Evolutionary conservation across 1,140 invertebrate species (phyloP).

Genomic region (Lucilia cuprina): DNA sequence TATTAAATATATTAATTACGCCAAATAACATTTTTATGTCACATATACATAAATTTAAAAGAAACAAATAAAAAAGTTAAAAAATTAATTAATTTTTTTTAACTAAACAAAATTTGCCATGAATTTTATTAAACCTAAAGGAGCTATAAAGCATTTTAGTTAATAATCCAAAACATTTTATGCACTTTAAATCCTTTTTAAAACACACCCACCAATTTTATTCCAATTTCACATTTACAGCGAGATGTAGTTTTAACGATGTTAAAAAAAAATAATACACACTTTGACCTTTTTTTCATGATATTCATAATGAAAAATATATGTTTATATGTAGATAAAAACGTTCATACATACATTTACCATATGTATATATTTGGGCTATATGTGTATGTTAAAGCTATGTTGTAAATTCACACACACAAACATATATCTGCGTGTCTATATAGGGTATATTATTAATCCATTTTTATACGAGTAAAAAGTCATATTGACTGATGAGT

Average conservation of each 20-base stretch:
- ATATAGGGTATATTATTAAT: background rate
- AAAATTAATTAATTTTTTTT: too few relatives aligned
- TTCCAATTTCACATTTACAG: too few relatives aligned
- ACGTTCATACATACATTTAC: too few relatives aligned
- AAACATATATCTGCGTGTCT: background rate
- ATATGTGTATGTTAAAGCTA: too few relatives aligned
- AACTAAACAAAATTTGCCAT: background rate
- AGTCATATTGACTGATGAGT: background rate
- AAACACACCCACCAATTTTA: background rate
- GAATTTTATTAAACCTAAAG: background rate
- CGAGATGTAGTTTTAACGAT: background rate
- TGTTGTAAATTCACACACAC: background rate
- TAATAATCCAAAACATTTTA: background rate
- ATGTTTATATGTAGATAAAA: background rate
- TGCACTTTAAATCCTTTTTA: background rate
- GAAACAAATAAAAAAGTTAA: too few relatives aligned
- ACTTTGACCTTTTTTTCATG: background rate
- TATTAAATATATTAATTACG: too few relatives aligned
- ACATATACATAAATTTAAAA: too few relatives aligned
- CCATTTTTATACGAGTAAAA: background rate
- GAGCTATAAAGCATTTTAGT: background rate
- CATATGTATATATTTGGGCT: too few relatives aligned
- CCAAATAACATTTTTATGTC: too few relatives aligned
- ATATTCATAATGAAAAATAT: background rate
- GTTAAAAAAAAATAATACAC: background rate